Evolutionary conservation across 2,113 vertebrate species (phyloP).

Genomic region (Forbesichthys agassizii): DNA sequence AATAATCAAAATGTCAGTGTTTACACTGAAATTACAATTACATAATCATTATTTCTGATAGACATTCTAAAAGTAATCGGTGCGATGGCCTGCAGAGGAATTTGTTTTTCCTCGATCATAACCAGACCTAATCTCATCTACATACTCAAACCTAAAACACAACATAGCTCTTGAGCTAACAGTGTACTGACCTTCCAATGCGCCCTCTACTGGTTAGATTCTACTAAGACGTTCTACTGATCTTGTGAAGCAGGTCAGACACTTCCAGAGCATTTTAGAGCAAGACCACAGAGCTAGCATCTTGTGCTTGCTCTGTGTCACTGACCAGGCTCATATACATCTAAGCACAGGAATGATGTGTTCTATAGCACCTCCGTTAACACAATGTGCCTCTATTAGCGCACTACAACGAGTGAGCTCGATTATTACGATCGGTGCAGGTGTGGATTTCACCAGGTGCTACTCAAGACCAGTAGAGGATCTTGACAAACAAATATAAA

Average conservation of each 20-base stretch:
- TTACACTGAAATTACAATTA: conserved; percentile 15
- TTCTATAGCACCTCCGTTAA: conserved; percentile 8
- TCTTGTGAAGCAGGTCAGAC: background rate
- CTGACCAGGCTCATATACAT: background rate
- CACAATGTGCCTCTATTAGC: conserved; percentile 27
- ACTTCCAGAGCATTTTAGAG: background rate
- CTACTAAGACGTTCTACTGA: background rate
- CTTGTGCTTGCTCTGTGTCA: background rate
- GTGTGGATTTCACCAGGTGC: conserved; percentile 10
- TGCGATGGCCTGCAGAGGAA: conserved; percentile 33
- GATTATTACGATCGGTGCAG: conserved; percentile 49
- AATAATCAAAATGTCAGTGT: conserved; percentile 20
- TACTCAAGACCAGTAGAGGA: conserved; percentile 2
- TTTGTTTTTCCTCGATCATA: no score
- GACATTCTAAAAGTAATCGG: conserved; percentile 21
- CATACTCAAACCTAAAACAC: no score
- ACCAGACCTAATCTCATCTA: no score
- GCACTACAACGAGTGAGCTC: conserved; percentile 39
- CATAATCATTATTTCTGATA: conserved; percentile 21
- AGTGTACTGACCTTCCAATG: conserved; percentile 8
- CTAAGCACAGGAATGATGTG: background rate
- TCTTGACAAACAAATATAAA: conserved; percentile 36
- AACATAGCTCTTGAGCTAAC: conserved; percentile 5
- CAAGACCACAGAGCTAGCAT: background rate
- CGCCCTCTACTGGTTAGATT: conserved; percentile 48